Percentiles rank a stretch among this genome's conserved stretches.
Conservation (phyloP, 2,797 vertebrate species). For the Pithecia hirsuta region DNA sequence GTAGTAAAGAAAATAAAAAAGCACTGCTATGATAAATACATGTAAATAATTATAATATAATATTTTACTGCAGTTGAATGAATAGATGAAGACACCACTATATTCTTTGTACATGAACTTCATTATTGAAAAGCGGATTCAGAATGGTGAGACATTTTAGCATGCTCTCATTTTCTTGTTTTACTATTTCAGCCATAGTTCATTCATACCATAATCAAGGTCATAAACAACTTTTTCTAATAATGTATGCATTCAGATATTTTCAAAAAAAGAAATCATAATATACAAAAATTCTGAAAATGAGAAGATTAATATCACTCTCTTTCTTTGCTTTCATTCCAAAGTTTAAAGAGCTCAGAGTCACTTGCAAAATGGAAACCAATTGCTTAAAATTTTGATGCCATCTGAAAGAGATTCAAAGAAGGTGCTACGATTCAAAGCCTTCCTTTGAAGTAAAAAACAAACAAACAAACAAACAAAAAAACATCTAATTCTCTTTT, state of each 20-base stretch:
- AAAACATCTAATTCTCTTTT: conserved; percentile 51
- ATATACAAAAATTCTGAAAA: conserved; percentile 1
- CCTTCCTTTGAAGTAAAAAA: conserved; percentile 61
- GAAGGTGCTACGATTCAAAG: conserved; percentile 57
- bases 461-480: not conserved
- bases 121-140: conserved; percentile 70
- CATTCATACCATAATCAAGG: not conserved
- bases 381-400: conserved; percentile 60
- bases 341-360: conserved; percentile 56
- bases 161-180: not conserved
- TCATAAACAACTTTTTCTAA: conserved; percentile 9
- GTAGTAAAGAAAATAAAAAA: not conserved
- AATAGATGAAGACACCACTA: conserved; percentile 17
- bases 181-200: conserved; percentile 40
- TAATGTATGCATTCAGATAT: conserved; percentile 37
- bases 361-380: conserved; percentile 58
- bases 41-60: not conserved
- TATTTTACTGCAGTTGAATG: not conserved
- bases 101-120: conserved; percentile 63
- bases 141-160: conserved; percentile 32
- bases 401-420: conserved; percentile 55
- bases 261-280: conserved; percentile 46
- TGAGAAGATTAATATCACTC: not conserved
- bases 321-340: conserved; percentile 57
- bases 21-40: not conserved